A percentile compares a stretch with the other conserved stretches of the same genome.
These are phyloP conservation scores for Champsocephalus gunnari DNA, from an alignment of 2,797 vertebrate genomes.

Conservation along the genomic window DNA sequence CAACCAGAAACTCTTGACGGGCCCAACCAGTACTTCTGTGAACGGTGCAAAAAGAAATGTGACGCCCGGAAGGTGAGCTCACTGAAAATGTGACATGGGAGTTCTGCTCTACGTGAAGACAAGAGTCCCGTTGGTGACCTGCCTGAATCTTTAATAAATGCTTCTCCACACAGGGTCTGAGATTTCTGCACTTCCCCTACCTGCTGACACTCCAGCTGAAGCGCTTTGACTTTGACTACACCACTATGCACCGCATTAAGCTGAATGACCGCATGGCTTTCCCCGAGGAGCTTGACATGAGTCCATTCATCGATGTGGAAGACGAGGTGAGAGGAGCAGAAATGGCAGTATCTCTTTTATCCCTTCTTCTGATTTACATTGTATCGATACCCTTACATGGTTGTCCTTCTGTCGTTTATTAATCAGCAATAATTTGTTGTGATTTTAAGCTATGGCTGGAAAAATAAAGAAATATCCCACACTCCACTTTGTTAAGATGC, in stretches of 20 bases:
- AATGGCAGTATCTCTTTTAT: neutral
- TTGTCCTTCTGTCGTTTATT: neutral
- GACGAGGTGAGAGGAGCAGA: slow-evolving; percentile 91
- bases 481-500: neutral
- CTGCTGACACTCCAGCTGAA: slow-evolving; percentile 97
- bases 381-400: neutral
- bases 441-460: neutral
- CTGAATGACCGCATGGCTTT: slow-evolving; percentile 99
- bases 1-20: slow-evolving; percentile 98
- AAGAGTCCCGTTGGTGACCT: slow-evolving; percentile 8
- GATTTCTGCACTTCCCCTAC: slow-evolving; percentile 98
- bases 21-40: slow-evolving; percentile 98
- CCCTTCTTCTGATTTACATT: slow-evolving; percentile 24
- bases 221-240: slow-evolving; percentile 99
- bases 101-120: slow-evolving; percentile 14
- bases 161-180: slow-evolving; percentile 87
- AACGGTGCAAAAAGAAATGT: slow-evolving; percentile 99
- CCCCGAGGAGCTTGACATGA: slow-evolving; percentile 98
- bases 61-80: slow-evolving; percentile 95
- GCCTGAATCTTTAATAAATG: slow-evolving; percentile 14
- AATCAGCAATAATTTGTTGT: neutral
- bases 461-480: neutral
- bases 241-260: slow-evolving; percentile 99
- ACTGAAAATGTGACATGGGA: slow-evolving; percentile 18
- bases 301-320: slow-evolving; percentile 97